phyloP scores from a whole-genome alignment of 1,140 invertebrate genomes.

The Limonius californicus region DNA sequence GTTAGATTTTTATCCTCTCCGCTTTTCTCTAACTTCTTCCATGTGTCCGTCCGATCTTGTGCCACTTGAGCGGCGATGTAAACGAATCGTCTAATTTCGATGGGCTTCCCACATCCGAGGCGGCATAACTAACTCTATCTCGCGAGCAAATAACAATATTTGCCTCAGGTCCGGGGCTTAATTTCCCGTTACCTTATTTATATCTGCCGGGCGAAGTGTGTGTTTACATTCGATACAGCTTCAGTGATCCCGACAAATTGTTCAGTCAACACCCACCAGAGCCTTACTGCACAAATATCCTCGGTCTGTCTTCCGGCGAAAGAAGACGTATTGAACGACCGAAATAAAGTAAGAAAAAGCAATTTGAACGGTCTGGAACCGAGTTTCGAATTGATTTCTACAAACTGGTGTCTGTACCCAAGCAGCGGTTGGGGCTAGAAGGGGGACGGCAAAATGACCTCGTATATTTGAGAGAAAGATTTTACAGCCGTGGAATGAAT shows the following conservation, averaged over 20 bases:
- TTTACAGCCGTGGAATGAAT: constrained; percentile 22
- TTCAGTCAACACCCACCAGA: constrained; percentile 28
- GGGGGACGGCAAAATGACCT: constrained; percentile 28
- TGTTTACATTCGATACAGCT: constrained; percentile 32
- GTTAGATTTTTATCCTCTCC: neutral
- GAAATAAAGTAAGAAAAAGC: constrained; percentile 38
- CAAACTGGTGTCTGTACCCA: constrained; percentile 20
- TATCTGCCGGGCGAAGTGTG: constrained; percentile 5
- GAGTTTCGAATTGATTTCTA: constrained; percentile 27
- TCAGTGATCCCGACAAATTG: constrained; percentile 32
- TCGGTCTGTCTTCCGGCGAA: constrained; percentile 29
- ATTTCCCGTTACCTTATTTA: constrained; percentile 12
- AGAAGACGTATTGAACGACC: constrained; percentile 34
- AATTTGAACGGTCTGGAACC: constrained; percentile 34
- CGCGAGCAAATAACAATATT: neutral
- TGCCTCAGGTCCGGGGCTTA: neutral
- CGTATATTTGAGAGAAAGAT: constrained; percentile 29
- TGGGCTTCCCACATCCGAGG: no score
- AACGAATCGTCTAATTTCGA: neutral
- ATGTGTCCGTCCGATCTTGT: no score
- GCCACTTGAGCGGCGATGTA: neutral
- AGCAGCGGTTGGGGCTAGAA: constrained; percentile 16
- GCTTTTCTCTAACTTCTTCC: neutral
- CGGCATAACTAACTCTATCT: neutral
- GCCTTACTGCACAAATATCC: constrained; percentile 15